Evolutionary conservation across 2,113 vertebrate species (phyloP).

Genomic region (Halichoeres trimaculatus): DNA sequence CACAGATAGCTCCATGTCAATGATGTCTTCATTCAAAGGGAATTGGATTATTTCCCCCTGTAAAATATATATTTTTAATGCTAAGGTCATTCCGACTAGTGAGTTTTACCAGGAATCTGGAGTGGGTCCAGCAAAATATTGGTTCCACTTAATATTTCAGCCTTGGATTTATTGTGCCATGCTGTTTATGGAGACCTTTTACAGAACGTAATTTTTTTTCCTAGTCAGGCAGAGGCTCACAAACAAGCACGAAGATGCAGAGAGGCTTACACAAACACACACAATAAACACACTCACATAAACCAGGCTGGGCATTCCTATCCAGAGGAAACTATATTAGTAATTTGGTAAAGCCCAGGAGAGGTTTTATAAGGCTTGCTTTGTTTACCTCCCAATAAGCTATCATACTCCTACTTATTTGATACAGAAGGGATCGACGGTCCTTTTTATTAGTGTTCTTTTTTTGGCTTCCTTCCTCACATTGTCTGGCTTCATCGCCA

Average conservation of each 20-base stretch:
- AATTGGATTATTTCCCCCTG: slow-evolving; percentile 64
- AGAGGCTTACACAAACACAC: slow-evolving; percentile 15
- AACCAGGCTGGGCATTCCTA: slow-evolving; percentile 36
- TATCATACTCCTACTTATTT: slow-evolving; percentile 56
- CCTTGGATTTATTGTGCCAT: slow-evolving; percentile 58
- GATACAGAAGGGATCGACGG: slow-evolving; percentile 44
- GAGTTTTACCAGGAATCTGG: slow-evolving; percentile 61
- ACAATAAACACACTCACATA: slow-evolving; percentile 34
- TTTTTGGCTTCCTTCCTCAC: slow-evolving; percentile 34
- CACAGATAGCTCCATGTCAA: slow-evolving; percentile 55
- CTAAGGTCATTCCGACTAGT: slow-evolving; percentile 65
- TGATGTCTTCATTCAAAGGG: slow-evolving; percentile 57
- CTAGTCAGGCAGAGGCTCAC: slow-evolving; percentile 35
- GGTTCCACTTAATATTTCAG: slow-evolving; percentile 68
- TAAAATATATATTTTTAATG: slow-evolving; percentile 71
- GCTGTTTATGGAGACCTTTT: slow-evolving; percentile 62
- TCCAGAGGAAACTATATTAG: slow-evolving; percentile 57
- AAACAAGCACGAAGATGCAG: slow-evolving; percentile 45
- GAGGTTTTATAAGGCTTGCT: slow-evolving; percentile 61
- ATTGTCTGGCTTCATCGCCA: slow-evolving; percentile 13
- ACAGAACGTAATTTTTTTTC: slow-evolving; percentile 58
- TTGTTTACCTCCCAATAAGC: slow-evolving; percentile 61
- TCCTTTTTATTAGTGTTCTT: slow-evolving; percentile 35
- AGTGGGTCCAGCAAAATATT: slow-evolving; percentile 63
- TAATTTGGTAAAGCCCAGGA: slow-evolving; percentile 58